A percentile compares a stretch with the other conserved stretches of the same genome.
Evolutionary conservation across 2,797 vertebrate species (phyloP).

Genomic region (Morelia viridis): DNA sequence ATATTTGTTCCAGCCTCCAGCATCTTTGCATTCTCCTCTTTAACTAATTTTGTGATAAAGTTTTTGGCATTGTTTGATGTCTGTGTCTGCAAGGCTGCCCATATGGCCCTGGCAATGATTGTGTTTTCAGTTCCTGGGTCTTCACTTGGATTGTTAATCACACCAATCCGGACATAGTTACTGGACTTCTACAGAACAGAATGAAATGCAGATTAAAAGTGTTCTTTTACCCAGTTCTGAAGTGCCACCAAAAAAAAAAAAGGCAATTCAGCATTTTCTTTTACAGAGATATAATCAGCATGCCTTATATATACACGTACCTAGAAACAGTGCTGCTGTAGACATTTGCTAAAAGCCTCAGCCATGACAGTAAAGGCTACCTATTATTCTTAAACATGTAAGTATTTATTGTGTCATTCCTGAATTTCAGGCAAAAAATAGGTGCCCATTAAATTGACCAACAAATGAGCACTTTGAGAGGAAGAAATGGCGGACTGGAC

Average conservation of each 20-base stretch:
- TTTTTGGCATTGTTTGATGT: slow-evolving; percentile 94
- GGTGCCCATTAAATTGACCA: neutral
- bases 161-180: slow-evolving; percentile 89
- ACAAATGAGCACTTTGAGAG: neutral
- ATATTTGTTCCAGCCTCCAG: slow-evolving; percentile 80
- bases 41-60: slow-evolving; percentile 96
- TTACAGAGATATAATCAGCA: neutral
- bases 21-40: slow-evolving; percentile 85
- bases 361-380: neutral
- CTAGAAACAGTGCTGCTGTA: neutral
- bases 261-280: neutral
- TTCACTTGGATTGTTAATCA: slow-evolving; percentile 89
- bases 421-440: neutral
- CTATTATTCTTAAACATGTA: neutral
- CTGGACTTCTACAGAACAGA: slow-evolving; percentile 86
- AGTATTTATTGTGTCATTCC: neutral
- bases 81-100: slow-evolving; percentile 93
- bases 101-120: slow-evolving; percentile 84
- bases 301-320: neutral
- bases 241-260: slow-evolving; percentile 4
- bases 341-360: neutral
- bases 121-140: slow-evolving; percentile 74
- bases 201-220: slow-evolving; percentile 34
- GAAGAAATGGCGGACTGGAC: neutral
- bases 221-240: slow-evolving; percentile 9